Conservation (phyloP, 2,888 invertebrate species). For the Thereva unica region DNA sequence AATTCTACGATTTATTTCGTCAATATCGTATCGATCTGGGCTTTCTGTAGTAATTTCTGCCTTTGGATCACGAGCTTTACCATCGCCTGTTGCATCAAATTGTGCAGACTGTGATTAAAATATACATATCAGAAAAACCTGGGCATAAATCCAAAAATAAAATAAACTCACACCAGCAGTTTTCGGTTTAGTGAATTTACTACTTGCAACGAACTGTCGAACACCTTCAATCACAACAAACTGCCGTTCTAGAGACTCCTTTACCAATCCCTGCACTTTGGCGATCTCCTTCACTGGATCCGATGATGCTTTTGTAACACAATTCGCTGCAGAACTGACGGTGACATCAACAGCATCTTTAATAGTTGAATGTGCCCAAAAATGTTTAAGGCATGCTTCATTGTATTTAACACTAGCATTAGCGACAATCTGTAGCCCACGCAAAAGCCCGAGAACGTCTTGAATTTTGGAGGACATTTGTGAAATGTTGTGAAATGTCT, state of each 20-base stretch:
- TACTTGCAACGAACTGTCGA: conserved; percentile 61
- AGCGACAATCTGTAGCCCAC: conserved; percentile 70
- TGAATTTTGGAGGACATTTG: conserved; percentile 59
- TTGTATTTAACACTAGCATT: conserved; percentile 70
- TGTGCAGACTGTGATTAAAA: conserved; percentile 1
- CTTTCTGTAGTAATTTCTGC: not conserved
- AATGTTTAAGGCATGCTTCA: conserved; percentile 63
- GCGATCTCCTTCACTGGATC: conserved; percentile 53
- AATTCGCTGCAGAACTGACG: conserved; percentile 47
- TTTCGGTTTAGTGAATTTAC: not conserved
- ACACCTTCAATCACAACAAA: conserved; percentile 74
- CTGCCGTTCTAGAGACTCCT: conserved; percentile 66
- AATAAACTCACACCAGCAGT: not conserved
- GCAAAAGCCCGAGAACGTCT: conserved; percentile 69
- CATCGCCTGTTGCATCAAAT: no score
- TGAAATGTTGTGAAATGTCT: conserved; percentile 9
- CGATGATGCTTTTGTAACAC: conserved; percentile 45
- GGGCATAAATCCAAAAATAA: not conserved
- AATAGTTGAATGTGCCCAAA: conserved; percentile 74
- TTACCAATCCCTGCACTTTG: conserved; percentile 59
- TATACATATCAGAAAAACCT: not conserved
- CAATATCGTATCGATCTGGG: not conserved
- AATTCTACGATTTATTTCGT: conserved; percentile 5
- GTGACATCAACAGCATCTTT: conserved; percentile 58
- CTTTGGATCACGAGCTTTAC: not conserved